Conservation (phyloP, 2,113 vertebrate species). For the Chamaetylas fuelleborni region DNA sequence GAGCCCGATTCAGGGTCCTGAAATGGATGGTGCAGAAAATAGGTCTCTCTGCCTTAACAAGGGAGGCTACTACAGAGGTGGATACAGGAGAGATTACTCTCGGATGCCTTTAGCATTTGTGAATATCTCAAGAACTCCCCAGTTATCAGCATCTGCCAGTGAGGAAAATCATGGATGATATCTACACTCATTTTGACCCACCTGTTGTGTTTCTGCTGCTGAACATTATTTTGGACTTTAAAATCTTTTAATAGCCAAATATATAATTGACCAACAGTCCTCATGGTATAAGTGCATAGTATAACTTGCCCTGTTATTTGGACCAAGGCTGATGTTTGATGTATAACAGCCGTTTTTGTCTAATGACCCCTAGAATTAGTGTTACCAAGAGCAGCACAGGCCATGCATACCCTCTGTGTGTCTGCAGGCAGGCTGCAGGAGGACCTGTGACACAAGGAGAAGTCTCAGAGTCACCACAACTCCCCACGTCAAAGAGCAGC, state of each 20-base stretch:
- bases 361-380: background rate
- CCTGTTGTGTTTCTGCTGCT: background rate
- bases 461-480: background rate
- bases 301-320: background rate
- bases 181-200: background rate
- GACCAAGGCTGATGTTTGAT: background rate
- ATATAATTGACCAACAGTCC: background rate
- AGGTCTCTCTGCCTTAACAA: background rate
- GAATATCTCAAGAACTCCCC: background rate
- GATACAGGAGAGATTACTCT: background rate
- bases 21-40: background rate
- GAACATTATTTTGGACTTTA: background rate
- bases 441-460: background rate
- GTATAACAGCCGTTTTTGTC: background rate
- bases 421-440: background rate
- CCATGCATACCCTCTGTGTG: rapidly evolving
- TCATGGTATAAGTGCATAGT: background rate
- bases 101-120: background rate
- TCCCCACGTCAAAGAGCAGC: background rate
- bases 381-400: background rate
- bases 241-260: background rate
- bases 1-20: background rate
- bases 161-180: background rate
- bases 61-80: background rate
- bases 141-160: background rate